A percentile compares a stretch with the other conserved stretches of the same genome.
Conservation (phyloP, 2,113 vertebrate genomes). For the Sceloporus tristichus region DNA sequence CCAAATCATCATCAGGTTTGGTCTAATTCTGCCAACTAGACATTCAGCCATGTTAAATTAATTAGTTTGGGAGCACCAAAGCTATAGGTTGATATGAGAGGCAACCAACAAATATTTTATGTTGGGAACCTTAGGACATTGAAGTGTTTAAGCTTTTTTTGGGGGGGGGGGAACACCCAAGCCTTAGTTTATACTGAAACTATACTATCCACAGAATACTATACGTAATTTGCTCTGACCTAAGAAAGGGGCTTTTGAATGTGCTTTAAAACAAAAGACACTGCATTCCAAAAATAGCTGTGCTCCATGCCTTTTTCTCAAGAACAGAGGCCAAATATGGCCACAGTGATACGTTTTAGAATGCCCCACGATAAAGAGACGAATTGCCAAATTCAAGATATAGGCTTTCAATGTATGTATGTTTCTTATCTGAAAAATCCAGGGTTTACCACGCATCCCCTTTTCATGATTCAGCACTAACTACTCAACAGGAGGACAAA, state of each 20-base stretch:
- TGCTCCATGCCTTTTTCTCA: background rate
- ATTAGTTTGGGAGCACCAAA: background rate
- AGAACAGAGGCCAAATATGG: background rate
- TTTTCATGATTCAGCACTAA: background rate
- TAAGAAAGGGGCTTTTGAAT: background rate
- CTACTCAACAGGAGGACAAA: background rate
- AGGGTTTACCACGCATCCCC: background rate
- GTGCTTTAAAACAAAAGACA: background rate
- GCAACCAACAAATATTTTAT: background rate
- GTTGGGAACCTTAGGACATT: background rate
- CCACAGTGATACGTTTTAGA: background rate
- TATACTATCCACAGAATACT: background rate
- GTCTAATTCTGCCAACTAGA: background rate
- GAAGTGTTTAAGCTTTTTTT: background rate
- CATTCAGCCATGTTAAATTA: background rate
- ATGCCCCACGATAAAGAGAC: background rate
- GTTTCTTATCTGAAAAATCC: background rate
- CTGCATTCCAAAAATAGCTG: background rate
- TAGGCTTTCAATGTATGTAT: too few relatives aligned
- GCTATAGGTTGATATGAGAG: background rate
- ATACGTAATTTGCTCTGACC: background rate
- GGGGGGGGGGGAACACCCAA: background rate
- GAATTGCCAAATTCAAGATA: background rate
- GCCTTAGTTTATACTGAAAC: background rate
- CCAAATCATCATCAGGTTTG: background rate